phyloP scores from a whole-genome alignment of 1,140 invertebrate genomes.

The Drosophila parabipectinata region DNA sequence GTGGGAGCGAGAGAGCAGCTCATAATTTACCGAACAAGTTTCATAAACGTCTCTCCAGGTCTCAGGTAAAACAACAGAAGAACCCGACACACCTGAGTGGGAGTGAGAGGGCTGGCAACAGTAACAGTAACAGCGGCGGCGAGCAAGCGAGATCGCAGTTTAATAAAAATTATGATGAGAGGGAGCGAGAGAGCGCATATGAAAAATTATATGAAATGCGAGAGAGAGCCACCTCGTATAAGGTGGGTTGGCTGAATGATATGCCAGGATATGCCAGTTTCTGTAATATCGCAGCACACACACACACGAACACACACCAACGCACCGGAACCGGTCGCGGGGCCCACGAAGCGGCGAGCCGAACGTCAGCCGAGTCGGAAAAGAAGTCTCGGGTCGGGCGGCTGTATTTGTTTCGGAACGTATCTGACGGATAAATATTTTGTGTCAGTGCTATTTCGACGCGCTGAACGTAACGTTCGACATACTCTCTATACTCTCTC shows the following conservation, averaged over 20 bases:
- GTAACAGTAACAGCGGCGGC: conserved; percentile 62
- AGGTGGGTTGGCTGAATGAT: conserved; percentile 78
- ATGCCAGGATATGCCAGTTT: conserved; percentile 64
- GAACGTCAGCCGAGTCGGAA: not conserved
- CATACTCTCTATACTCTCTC: conserved; percentile 5
- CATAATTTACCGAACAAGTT: conserved; percentile 82
- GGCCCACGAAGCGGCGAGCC: conserved; percentile 14
- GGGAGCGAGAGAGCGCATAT: conserved; percentile 68
- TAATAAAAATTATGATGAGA: conserved; percentile 83
- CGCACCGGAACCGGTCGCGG: conserved; percentile 52
- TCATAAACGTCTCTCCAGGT: conserved; percentile 70
- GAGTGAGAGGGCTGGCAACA: conserved; percentile 71
- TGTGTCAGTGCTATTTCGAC: conserved; percentile 82
- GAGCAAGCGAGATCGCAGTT: conserved; percentile 59
- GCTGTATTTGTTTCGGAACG: conserved; percentile 60
- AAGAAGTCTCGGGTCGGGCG: conserved; percentile 29
- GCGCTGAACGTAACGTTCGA: conserved; percentile 71
- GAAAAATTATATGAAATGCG: conserved; percentile 81
- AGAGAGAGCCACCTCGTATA: conserved; percentile 19
- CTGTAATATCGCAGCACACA: conserved; percentile 70
- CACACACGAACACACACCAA: conserved; percentile 32
- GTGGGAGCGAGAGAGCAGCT: conserved; percentile 45
- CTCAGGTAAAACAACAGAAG: conserved; percentile 60
- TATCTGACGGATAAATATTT: too few species aligned
- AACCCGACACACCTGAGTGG: conserved; percentile 10